Percentiles rank a stretch among this genome's conserved stretches.
phyloP scores from a whole-genome alignment of 2,888 invertebrate species.

The Lasioglossum marginatum region DNA sequence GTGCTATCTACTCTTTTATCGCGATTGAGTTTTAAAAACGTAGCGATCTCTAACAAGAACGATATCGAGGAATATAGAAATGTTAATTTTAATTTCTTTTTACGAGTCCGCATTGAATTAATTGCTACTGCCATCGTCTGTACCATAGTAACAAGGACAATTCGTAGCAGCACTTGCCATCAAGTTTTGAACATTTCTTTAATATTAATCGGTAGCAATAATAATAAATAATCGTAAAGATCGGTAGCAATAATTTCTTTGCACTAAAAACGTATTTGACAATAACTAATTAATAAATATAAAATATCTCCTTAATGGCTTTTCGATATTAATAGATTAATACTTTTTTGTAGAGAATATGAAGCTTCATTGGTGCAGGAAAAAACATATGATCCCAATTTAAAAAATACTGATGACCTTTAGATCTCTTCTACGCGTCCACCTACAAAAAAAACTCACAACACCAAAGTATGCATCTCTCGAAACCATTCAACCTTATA shows the following conservation, averaged over 20 bases:
- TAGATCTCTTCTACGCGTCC: no score
- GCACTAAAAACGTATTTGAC: not conserved
- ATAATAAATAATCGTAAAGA: not conserved
- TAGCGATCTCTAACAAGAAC: not conserved
- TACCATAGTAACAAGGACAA: not conserved
- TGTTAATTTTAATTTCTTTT: not conserved
- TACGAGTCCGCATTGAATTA: not conserved
- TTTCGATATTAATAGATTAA: no score
- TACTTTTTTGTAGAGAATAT: no score
- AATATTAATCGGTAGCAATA: not conserved
- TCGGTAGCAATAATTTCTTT: not conserved
- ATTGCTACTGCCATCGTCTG: not conserved
- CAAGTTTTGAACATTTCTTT: not conserved
- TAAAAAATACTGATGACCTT: no score
- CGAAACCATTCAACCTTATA: no score
- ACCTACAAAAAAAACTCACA: no score
- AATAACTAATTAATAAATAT: not conserved
- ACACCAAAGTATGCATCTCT: no score
- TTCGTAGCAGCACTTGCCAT: not conserved
- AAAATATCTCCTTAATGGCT: no score
- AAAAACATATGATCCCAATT: no score
- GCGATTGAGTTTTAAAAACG: conserved; percentile 15
- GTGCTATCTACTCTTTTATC: conserved; percentile 39
- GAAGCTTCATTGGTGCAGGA: no score
- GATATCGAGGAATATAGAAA: not conserved